Percentiles rank a stretch among this genome's conserved stretches.
phyloP scores from a whole-genome alignment of 37 sponge, comb jelly and placozoan species.

The Cliona cf. orientalis region DNA sequence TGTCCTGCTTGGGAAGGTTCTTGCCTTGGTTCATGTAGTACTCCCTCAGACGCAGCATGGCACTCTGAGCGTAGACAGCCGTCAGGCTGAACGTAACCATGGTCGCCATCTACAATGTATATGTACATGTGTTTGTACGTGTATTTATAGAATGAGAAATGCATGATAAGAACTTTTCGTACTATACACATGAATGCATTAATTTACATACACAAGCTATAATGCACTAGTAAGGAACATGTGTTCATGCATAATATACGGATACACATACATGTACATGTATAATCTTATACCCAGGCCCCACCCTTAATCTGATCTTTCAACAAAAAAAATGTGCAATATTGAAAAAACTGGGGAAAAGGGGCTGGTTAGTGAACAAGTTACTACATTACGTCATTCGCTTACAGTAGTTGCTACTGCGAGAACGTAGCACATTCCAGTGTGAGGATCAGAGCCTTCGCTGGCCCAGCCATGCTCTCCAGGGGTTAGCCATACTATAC shows the following conservation, averaged over 20 bases:
- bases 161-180: neutral
- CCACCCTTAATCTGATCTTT: too few species aligned
- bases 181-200: neutral
- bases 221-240: too few species aligned
- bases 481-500: slow-evolving; percentile 45
- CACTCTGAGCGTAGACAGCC: slow-evolving; percentile 66
- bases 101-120: slow-evolving; percentile 46
- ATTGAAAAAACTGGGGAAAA: too few species aligned
- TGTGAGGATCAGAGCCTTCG: slow-evolving; percentile 2
- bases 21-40: slow-evolving; percentile 58
- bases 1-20: slow-evolving; percentile 32
- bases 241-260: too few species aligned
- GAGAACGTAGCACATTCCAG: slow-evolving; percentile 73
- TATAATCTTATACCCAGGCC: too few species aligned
- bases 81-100: slow-evolving; percentile 71
- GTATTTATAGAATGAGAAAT: neutral
- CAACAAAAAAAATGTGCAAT: too few species aligned
- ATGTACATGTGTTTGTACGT: too few species aligned
- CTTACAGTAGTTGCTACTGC: slow-evolving; percentile 71
- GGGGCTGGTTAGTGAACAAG: too few species aligned
- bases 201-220: too few species aligned
- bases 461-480: slow-evolving; percentile 33
- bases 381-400: too few species aligned
- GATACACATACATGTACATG: too few species aligned
- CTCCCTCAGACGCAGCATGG: slow-evolving; percentile 56